phyloP scores from a whole-genome alignment of 2,888 invertebrate genomes.

The Malacosoma neustria region DNA sequence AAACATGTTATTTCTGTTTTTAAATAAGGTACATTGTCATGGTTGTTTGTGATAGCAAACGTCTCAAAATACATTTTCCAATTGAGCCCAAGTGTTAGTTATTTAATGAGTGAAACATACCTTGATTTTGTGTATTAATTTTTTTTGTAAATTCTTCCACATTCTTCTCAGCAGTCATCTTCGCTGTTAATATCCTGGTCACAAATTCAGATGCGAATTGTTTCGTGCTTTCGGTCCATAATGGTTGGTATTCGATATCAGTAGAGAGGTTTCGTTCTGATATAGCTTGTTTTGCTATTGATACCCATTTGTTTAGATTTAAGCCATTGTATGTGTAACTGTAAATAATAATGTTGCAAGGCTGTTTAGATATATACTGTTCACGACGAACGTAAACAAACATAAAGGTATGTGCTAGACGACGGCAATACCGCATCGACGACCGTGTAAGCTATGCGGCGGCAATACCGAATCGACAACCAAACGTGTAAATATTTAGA shows the following conservation, averaged over 20 bases:
- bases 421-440: no score
- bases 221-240: conserved; percentile 57
- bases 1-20: no score
- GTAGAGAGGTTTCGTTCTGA: conserved; percentile 72
- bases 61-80: no score
- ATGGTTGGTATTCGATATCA: conserved; percentile 59
- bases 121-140: conserved; percentile 34
- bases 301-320: conserved; percentile 54
- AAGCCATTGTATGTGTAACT: conserved; percentile 58
- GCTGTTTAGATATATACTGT: no score
- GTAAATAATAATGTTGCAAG: conserved; percentile 4
- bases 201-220: conserved; percentile 40
- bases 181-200: conserved; percentile 44
- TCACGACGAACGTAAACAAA: no score
- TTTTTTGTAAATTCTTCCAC: conserved; percentile 34
- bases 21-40: no score
- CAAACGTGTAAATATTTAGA: no score
- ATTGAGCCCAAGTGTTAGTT: no score
- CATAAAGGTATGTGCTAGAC: no score
- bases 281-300: conserved; percentile 66
- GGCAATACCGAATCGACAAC: no score
- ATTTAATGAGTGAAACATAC: conserved; percentile 22
- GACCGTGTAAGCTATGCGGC: no score
- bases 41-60: no score
- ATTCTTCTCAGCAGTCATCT: conserved; percentile 41